These are phyloP conservation scores for Pomatostomus ruficeps DNA, from an alignment of 2,113 vertebrate genomes.

Conservation along the genomic window DNA sequence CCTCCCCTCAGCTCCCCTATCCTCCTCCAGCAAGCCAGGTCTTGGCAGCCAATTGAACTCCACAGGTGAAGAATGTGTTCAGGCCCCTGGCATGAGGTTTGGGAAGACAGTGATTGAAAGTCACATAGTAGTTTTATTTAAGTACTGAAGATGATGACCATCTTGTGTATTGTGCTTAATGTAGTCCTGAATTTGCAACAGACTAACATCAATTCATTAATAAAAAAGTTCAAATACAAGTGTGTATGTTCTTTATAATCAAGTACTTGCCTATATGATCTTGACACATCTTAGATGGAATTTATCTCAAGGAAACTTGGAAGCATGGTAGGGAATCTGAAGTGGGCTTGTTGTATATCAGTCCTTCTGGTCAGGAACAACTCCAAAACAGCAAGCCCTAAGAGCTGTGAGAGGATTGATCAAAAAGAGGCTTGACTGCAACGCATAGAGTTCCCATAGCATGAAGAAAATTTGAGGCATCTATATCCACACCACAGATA, in stretches of 20 bases:
- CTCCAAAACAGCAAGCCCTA: background rate
- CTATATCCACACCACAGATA: background rate
- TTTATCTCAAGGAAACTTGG: background rate
- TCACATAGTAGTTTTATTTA: background rate
- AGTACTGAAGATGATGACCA: background rate
- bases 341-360: background rate
- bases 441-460: background rate
- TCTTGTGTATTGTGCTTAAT: background rate
- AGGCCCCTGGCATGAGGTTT: background rate
- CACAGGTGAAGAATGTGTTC: background rate
- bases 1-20: background rate
- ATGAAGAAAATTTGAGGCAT: background rate
- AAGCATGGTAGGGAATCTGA: background rate
- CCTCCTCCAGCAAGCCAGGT: background rate
- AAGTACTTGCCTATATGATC: background rate
- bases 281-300: background rate
- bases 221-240: background rate
- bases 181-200: background rate
- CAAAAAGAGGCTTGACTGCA: background rate
- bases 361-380: background rate
- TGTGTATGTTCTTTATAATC: background rate
- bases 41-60: background rate
- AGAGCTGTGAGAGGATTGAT: background rate
- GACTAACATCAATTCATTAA: background rate
- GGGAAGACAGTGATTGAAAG: background rate